These are phyloP conservation scores for Jaculus jaculus DNA, from an alignment of 2,113 vertebrate species.

Conservation along the genomic window DNA sequence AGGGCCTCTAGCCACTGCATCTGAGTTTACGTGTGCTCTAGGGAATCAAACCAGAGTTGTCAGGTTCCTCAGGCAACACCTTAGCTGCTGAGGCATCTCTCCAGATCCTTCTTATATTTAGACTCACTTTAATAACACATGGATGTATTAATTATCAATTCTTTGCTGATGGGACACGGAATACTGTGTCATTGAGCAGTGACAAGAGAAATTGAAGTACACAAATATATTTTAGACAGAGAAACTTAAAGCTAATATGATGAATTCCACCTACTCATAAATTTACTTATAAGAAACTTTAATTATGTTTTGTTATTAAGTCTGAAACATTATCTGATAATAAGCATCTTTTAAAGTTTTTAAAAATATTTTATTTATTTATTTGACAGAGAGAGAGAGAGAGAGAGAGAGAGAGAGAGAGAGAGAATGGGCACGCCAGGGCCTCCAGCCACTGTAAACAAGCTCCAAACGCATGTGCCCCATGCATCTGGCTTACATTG, in stretches of 20 bases:
- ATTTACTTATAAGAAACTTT: neutral
- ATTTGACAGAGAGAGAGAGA: no score
- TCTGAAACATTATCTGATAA: neutral
- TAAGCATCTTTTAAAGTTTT: neutral
- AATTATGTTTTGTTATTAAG: neutral
- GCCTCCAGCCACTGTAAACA: no score
- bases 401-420: no score
- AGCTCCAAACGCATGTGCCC: no score
- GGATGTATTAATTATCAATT: slow-evolving; percentile 16
- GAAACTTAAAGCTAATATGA: neutral
- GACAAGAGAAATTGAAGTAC: slow-evolving; percentile 12
- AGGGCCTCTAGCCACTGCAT: no score
- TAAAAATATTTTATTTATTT: no score
- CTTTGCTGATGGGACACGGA: neutral
- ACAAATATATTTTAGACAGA: slow-evolving; percentile 2
- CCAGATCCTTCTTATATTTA: neutral
- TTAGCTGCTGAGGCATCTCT: no score
- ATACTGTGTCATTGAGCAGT: neutral
- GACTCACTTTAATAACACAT: neutral
- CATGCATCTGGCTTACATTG: no score
- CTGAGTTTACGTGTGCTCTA: no score
- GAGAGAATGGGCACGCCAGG: no score
- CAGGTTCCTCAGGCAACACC: no score
- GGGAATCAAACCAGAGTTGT: no score
- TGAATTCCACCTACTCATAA: neutral